Evolutionary conservation across 2,888 invertebrate genomes (phyloP).

Genomic region (Monoplex corrugatus): DNA sequence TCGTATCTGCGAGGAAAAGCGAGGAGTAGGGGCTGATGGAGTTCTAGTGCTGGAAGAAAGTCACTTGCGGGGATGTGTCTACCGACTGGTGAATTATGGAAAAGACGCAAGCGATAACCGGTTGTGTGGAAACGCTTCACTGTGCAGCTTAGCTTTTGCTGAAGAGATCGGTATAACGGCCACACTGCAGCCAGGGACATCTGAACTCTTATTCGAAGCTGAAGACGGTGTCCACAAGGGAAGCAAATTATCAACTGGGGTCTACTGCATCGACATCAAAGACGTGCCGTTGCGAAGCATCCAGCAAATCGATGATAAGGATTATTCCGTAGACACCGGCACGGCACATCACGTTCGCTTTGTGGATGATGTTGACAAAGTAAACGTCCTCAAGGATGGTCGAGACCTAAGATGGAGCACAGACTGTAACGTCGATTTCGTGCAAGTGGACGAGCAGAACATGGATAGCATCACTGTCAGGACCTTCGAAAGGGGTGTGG

Average conservation of each 20-base stretch:
- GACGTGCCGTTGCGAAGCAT: slow-evolving; percentile 45
- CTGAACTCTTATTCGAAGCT: slow-evolving; percentile 51
- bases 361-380: slow-evolving; percentile 51
- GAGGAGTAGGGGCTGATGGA: slow-evolving; percentile 66
- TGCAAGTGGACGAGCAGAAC: neutral
- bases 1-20: slow-evolving; percentile 60
- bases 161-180: slow-evolving; percentile 47
- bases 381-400: slow-evolving; percentile 59
- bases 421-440: slow-evolving; percentile 68
- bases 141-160: slow-evolving; percentile 63
- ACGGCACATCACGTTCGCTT: slow-evolving; percentile 65
- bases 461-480: slow-evolving; percentile 45
- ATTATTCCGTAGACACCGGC: slow-evolving; percentile 64
- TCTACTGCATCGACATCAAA: slow-evolving; percentile 45
- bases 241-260: neutral
- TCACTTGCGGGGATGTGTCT: slow-evolving; percentile 45
- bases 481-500: slow-evolving; percentile 68
- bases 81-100: slow-evolving; percentile 60
- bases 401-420: slow-evolving; percentile 51
- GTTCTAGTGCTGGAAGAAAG: slow-evolving; percentile 54
- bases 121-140: slow-evolving; percentile 67
- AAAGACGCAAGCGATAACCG: slow-evolving; percentile 59
- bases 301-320: slow-evolving; percentile 42
- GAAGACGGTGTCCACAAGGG: slow-evolving; percentile 55
- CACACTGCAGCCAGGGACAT: neutral